Percentiles rank a stretch among this genome's conserved stretches.
phyloP scores from a whole-genome alignment of 2,888 invertebrate genomes.

The Poecilobothrus nobilitatus region DNA sequence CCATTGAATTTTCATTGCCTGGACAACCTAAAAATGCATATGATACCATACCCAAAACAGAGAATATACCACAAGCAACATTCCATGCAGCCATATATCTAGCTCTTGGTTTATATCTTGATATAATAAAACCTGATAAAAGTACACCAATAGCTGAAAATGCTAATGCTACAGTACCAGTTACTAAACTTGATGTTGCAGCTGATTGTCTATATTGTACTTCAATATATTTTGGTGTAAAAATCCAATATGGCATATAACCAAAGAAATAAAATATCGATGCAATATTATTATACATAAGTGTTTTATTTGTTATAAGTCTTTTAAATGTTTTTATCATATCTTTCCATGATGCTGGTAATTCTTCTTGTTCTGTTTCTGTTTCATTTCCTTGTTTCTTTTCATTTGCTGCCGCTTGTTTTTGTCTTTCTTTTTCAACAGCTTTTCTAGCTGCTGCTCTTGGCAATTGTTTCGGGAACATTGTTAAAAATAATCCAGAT shows the following conservation, averaged over 20 bases:
- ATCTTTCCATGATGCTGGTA: conserved; percentile 48
- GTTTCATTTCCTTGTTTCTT: conserved; percentile 26
- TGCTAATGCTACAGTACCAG: conserved; percentile 61
- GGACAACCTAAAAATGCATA: conserved; percentile 60
- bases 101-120: conserved; percentile 57
- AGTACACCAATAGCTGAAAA: conserved; percentile 62
- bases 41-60: conserved; percentile 54
- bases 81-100: conserved; percentile 62
- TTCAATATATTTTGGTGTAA: conserved; percentile 75
- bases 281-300: conserved; percentile 65
- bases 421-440: conserved; percentile 35
- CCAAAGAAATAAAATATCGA: conserved; percentile 64
- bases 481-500: conserved; percentile 52
- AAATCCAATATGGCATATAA: conserved; percentile 69
- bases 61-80: conserved; percentile 54
- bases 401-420: conserved; percentile 25
- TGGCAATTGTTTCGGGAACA: conserved; percentile 63
- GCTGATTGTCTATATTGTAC: conserved; percentile 71
- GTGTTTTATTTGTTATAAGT: conserved; percentile 55
- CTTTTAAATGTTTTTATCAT: conserved; percentile 57
- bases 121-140: conserved; percentile 57
- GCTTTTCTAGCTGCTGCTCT: conserved; percentile 52
- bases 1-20: conserved; percentile 49
- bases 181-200: conserved; percentile 63
- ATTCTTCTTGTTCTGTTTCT: conserved; percentile 29